Evolutionary conservation across 2,888 invertebrate genomes (phyloP).

Genomic region (Tipula lateralis): DNA sequence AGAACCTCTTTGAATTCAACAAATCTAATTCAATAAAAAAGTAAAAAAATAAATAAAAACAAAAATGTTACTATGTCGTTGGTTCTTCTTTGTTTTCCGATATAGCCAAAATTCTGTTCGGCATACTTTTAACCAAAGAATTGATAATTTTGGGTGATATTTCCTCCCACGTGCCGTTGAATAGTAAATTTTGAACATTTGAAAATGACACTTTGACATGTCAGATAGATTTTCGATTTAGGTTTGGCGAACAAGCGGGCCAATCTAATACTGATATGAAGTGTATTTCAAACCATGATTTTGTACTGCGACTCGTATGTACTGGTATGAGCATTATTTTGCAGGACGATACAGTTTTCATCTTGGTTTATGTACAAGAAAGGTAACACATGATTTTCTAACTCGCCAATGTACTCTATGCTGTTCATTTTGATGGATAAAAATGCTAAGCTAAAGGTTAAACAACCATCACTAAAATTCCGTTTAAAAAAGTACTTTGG

Average conservation of each 20-base stretch:
- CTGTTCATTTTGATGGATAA: background rate
- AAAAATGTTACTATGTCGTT: too few relatives aligned
- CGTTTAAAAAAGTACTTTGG: too few relatives aligned
- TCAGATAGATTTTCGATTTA: background rate
- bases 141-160: too few relatives aligned
- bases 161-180: too few relatives aligned
- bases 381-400: background rate
- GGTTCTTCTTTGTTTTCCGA: too few relatives aligned
- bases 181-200: background rate
- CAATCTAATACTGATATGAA: background rate
- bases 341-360: constrained; percentile 26
- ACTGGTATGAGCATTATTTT: constrained; percentile 31
- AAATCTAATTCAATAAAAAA: too few relatives aligned
- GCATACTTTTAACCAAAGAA: too few relatives aligned
- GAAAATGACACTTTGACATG: background rate
- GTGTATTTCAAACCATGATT: background rate
- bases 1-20: too few relatives aligned
- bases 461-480: background rate
- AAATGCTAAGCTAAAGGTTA: background rate
- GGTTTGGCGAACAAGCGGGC: background rate
- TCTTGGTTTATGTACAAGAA: constrained; percentile 5
- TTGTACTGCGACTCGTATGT: background rate
- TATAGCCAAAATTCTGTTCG: too few relatives aligned
- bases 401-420: background rate
- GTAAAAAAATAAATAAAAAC: too few relatives aligned